Evolutionary conservation across 2,888 invertebrate species (phyloP), one percentile per base, ranked within the genome.

Genomic region (Poecilobothrus nobilitatus): DNA sequence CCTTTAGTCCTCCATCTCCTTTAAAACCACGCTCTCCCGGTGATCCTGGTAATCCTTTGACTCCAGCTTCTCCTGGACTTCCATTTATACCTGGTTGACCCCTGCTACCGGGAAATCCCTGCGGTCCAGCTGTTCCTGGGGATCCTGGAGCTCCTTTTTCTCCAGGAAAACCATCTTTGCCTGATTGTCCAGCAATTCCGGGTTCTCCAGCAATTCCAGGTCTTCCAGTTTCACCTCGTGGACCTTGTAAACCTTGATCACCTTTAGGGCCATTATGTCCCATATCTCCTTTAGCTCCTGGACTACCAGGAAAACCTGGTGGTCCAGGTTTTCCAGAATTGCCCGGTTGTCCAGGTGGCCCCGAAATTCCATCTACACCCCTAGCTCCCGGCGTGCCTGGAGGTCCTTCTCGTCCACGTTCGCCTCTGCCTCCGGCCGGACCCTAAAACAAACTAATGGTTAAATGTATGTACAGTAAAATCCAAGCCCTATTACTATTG

Each of bases 361-460:
- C 94, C 67, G 89, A 82, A 41, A 88, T 86, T 8, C 94, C 94
- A 78, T 94, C 92, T 69, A 88, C 86, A 67, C 94, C 94, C 76
- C 92, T 84, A 69, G 90, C 82, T 9, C 93, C 93, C 0, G 90
- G 88, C 3, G 90, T 85, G 0, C 91, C 93, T 0, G 91, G 84
- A 1, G 91, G 86, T 0, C 94, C 94, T 82, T 94, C 93, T 61
- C 93, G 84, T 1, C 94, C 94, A 76, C 93, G 84, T 83, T 94
- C 94, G 7, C 94, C 94, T 72, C 93, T 84, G 8, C 90, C 85
- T 53, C 94, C 94, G 20, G 88, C 84, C 27, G 90, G 89, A 34
- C 94, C 94, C 91, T 91, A 71, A 75, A 74, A 68, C 68, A 70
- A 66, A 68, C 8, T 18, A 8, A 65, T 10, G 18, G 37, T 12